Base-by-base conservation (phyloP, 2,888 invertebrate species). In the Bellardia pandia region DNA sequence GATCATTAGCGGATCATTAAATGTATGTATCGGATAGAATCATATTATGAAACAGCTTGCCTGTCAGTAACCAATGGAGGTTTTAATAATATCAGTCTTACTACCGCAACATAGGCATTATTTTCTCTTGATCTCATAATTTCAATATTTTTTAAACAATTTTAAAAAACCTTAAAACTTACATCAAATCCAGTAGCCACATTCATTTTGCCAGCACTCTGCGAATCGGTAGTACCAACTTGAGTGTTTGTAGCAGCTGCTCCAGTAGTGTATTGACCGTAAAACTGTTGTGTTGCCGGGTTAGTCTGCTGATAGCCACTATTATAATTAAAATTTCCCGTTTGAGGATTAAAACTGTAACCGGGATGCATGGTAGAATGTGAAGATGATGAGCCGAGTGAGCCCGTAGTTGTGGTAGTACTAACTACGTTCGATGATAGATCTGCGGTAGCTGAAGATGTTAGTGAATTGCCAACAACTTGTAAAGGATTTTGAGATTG, bases 251-350 rank as follows among this genome's bases (percentile, higher is more conserved):
- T 56, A 0, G 89, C 89, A 7, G 89, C 84, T 75, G 88, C 88
- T 71, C 91, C 89, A 2, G 87, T 91, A 7, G 93, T 93, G 78
- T 90, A 93, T 88, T 92, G 92, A 0, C 92, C 92, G 75, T 90
- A 91, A 75, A 91, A 89, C 14, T 90, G 90, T 9, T 90, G 88
- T 4, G 79, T 89, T 9, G 88, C 88, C 11, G 89, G 74, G 30
- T 89, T 71, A 7, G 90, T 89, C 8, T 91, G 90, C 79, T 95
- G 95, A 83, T 95, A 96, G 0, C 95, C 96, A 75, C 96, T 95
- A 88, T 93, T 95, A 89, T 96, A 96, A 13, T 95, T 95, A 88
- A 95, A 96, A 64, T 90, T 92, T 0, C 96, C 96, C 0, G 95
- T 94, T 1, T 93, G 91, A 0, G 94, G 89, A 90, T 96, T 95